Percentiles rank a stretch among this genome's conserved stretches.
phyloP scores from a whole-genome alignment of 2,888 invertebrate genomes.

The Ophraella communa region DNA sequence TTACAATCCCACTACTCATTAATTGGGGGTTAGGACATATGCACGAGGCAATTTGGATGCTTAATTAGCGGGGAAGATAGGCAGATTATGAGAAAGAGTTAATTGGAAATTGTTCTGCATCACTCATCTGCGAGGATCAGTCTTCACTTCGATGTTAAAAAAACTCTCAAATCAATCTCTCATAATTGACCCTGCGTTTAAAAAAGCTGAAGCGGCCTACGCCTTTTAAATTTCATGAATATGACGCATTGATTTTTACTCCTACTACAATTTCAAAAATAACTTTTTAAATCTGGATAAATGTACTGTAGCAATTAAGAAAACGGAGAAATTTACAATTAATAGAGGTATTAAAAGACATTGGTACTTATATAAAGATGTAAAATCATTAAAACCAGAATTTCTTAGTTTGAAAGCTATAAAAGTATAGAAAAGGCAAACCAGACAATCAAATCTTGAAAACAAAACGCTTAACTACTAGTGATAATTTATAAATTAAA shows the following conservation, averaged over 20 bases:
- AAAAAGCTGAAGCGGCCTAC: background rate
- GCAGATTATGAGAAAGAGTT: constrained; percentile 57
- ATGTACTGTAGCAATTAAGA: too few species aligned
- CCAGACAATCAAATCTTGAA: too few species aligned
- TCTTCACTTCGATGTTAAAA: constrained; percentile 42
- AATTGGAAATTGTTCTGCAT: constrained; percentile 57
- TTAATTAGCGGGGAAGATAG: constrained; percentile 55
- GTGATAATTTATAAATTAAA: too few species aligned
- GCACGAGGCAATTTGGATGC: constrained; percentile 52
- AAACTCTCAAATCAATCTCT: constrained; percentile 51
- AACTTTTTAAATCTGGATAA: too few species aligned
- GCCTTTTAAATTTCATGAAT: background rate
- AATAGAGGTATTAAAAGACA: too few species aligned
- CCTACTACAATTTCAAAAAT: too few species aligned
- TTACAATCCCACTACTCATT: constrained; percentile 51
- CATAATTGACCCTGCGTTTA: constrained; percentile 23
- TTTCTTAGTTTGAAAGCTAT: too few species aligned
- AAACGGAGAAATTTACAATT: too few species aligned
- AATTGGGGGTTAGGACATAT: constrained; percentile 53
- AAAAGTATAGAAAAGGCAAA: too few species aligned
- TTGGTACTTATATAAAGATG: too few species aligned
- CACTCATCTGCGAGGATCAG: constrained; percentile 44
- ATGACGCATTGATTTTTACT: background rate
- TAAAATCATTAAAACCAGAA: too few species aligned
- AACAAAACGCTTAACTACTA: too few species aligned